Evolutionary conservation across 92 coral and sea anemone genomes (phyloP), one percentile per base, ranked within the genome.

Genomic region (Metridium senile): DNA sequence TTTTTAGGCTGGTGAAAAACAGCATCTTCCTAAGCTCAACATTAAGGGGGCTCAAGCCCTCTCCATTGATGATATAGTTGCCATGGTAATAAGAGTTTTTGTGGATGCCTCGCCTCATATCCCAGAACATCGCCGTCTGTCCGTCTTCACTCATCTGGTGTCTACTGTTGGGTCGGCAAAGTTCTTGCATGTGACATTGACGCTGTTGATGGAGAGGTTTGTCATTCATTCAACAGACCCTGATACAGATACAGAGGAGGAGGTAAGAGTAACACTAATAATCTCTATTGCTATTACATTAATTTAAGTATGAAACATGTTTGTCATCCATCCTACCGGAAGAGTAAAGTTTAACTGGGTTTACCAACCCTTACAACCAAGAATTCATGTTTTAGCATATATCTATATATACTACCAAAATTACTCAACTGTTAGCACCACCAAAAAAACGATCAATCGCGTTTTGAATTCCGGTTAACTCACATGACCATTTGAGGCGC

Each of bases 91-190:
- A 49, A 84, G 99, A 56, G 99, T 96, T 33, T 96, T 96, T 87
- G 99, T 89, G 25, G 99, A 96, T 90, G 99, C 99, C 2, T 96
- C 92, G 0, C 99, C 99, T 21, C 99, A 96, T 66, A 84, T 96
- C 0, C 99, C 99, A 28, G 97, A 92, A 71, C 99, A 95, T 58
- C 96, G 99, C 16, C 92, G 95, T 53, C 78, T 95, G 26, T 91
- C 99, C 1, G 83, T 95, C 59, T 92, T 95, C 79, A 78, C 87
- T 32, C 99, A 95, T 74, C 85, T 95, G 17, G 72, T 95, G 4
- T 79, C 89, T 26, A 95, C 99, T 28, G 82, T 95, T 45, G 99
- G 99, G 25, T 84, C 93, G 0, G 25, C 83, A 1, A 77, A 79
- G 77, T 92, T 84, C 73, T 90, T 96, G 78, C 94, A 96, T 74